These are phyloP conservation scores for Actinernus sp. DNA, from an alignment of 92 coral and sea anemone species.

Conservation along the genomic window DNA sequence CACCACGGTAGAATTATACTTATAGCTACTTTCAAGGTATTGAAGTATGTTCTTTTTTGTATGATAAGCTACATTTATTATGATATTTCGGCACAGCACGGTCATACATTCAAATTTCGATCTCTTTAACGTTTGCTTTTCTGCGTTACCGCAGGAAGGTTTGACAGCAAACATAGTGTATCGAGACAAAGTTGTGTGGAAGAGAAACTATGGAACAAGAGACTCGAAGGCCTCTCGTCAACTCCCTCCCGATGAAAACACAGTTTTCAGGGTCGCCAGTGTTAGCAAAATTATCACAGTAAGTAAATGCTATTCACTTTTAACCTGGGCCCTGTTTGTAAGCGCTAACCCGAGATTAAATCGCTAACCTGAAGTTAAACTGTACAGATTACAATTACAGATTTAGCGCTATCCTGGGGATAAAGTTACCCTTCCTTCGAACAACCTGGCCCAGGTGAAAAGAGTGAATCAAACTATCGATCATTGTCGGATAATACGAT, in stretches of 20 bases:
- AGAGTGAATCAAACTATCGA: no score
- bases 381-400: no score
- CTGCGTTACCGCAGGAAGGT: conserved; percentile 60
- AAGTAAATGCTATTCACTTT: neutral
- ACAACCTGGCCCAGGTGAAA: no score
- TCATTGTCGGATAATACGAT: no score
- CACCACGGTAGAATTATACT: no score
- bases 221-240: conserved; percentile 53
- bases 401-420: no score
- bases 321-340: no score
- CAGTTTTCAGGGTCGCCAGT: conserved; percentile 93
- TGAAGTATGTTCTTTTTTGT: neutral
- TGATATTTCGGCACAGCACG: neutral
- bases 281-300: conserved; percentile 91
- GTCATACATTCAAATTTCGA: no score
- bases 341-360: no score
- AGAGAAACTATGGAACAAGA: conserved; percentile 65
- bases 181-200: conserved; percentile 76
- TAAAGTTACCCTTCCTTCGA: no score
- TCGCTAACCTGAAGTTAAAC: no score
- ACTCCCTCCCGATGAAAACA: conserved; percentile 73
- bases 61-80: neutral
- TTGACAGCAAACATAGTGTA: conserved; percentile 78
- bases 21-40: no score
- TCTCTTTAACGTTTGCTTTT: neutral